Evolutionary conservation across 2,888 invertebrate species (phyloP).

Genomic region (Chloromyia formosa): DNA sequence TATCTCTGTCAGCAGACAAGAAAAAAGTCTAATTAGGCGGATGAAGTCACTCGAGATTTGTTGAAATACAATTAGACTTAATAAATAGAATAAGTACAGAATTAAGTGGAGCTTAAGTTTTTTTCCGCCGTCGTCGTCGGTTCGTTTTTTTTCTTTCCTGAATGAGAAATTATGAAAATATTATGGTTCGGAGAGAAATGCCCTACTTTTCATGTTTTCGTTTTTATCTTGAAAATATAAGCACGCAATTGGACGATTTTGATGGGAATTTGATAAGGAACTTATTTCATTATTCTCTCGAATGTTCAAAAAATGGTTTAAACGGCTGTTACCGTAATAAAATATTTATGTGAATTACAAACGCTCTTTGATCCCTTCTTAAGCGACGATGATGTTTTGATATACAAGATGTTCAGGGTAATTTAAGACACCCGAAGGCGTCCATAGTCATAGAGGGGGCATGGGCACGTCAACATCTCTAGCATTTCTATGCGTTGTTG

Average conservation of each 20-base stretch:
- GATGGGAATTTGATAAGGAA: not conserved
- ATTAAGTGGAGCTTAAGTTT: slow-evolving; percentile 38
- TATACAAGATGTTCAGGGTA: too few relatives aligned
- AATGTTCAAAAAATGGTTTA: not conserved
- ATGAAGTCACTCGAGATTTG: slow-evolving; percentile 45
- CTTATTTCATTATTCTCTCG: not conserved
- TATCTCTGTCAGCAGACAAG: not conserved
- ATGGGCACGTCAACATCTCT: too few relatives aligned
- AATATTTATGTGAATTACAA: not conserved
- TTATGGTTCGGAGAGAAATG: not conserved
- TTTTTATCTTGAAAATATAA: not conserved
- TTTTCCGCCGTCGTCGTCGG: not conserved
- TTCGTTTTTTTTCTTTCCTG: not conserved
- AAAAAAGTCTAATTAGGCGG: slow-evolving; percentile 48
- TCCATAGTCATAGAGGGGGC: too few relatives aligned
- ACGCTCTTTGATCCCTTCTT: not conserved
- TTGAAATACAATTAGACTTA: slow-evolving; percentile 48
- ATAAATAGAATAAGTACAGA: slow-evolving; percentile 46
- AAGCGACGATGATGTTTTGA: not conserved
- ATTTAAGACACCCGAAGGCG: too few relatives aligned
- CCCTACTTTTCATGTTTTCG: not conserved
- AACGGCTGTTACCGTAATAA: not conserved
- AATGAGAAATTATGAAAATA: not conserved
- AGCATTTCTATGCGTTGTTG: too few relatives aligned
- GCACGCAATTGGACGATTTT: not conserved